Evolutionary conservation across 1,140 invertebrate species (phyloP), one percentile per base, ranked within the genome.

Genomic region (Bombus soroeensis): DNA sequence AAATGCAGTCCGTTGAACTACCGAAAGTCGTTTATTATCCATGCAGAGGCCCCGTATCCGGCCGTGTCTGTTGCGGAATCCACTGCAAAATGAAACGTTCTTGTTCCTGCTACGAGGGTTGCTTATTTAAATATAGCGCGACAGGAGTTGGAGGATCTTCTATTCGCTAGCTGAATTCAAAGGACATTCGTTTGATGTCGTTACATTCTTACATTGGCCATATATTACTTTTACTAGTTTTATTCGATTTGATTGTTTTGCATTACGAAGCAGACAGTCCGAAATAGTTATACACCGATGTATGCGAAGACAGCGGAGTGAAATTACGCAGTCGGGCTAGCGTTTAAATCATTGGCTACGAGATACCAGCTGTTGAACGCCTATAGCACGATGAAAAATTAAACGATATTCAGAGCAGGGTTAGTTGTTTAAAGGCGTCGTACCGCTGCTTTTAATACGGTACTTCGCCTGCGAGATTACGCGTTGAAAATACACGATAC

Each of bases 351-450:
- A 53, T 53, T 53, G 47, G 47, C 47, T 28, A 13, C 28, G 28
- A 41, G 22, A 37, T 47, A 72, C 68, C 32, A 78, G 47, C 41
- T 62, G 64, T 74, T 37, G 32, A 70, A 22, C 39, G 62, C n/a
- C 15, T 64, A n/a, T 59, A 32, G 74, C 71, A 43, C 75, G 76
- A 86, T 89, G 88, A 89, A 88, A 80, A 88, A 86, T 88, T 86
- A 75, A 88, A 81, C 59, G 76, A 70, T 83, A 32, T 25, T 43
- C 75, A 32, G 53, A 71, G 53, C 75, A 59, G 74, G 76, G 83
- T 88, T 89, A 87, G 86, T 89, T 89, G 89, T 89, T 89, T 87
- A 87, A 89, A 87, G 84, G 62, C 66, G 59, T 80, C 85, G 88
- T 79, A 68, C 70, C 66, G 53, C 9, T 37, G 43, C 66, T 76